phyloP scores from a whole-genome alignment of 2,888 invertebrate genomes.

The Perdita meconis region DNA sequence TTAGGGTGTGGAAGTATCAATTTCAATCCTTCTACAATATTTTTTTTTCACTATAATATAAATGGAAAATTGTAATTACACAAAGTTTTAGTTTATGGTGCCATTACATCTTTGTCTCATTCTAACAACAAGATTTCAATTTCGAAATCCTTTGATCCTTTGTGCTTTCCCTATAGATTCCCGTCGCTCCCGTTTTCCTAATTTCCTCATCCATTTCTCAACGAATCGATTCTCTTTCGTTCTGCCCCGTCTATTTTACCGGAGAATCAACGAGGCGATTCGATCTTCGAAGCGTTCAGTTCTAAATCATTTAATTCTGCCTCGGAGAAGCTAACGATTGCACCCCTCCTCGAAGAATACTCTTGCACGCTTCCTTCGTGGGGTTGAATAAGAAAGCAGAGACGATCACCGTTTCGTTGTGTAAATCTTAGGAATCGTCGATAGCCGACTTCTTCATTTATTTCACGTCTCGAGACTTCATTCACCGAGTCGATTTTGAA shows the following conservation, averaged over 20 bases:
- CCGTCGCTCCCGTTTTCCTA: neutral
- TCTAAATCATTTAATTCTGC: constrained; percentile 36
- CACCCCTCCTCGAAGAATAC: neutral
- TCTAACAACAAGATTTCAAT: too few relatives aligned
- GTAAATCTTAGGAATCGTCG: neutral
- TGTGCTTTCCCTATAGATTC: too few relatives aligned
- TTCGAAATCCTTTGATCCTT: neutral
- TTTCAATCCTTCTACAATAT: too few relatives aligned
- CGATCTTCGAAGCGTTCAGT: constrained; percentile 8
- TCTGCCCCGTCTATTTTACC: neutral
- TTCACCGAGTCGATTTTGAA: neutral
- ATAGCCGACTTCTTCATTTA: neutral
- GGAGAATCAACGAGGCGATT: neutral
- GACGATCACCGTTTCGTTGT: neutral
- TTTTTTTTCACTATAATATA: neutral
- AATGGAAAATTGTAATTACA: neutral
- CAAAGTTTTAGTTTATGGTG: too few relatives aligned
- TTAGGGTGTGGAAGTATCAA: too few relatives aligned
- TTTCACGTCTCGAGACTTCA: neutral
- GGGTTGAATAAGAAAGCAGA: constrained; percentile 2
- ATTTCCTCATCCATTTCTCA: neutral
- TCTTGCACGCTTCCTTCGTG: neutral
- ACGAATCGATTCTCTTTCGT: neutral
- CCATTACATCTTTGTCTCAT: too few relatives aligned
- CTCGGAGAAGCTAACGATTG: neutral